Percentiles rank a stretch among this genome's conserved stretches.
Evolutionary conservation across 2,797 vertebrate genomes (phyloP).

Genomic region (Pseudochirops cupreus): DNA sequence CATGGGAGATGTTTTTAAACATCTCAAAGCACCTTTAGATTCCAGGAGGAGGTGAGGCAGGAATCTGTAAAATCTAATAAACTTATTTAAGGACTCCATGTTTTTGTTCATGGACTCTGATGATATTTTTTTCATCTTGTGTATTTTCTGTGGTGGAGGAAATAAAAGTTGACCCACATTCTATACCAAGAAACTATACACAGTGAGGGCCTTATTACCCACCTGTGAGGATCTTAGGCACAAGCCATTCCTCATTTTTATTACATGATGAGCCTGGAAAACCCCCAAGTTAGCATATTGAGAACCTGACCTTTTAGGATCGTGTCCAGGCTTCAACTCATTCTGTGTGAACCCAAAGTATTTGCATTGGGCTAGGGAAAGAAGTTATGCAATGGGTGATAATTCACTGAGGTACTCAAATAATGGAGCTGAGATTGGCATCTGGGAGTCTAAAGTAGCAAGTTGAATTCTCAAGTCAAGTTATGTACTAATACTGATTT

Average conservation of each 20-base stretch:
- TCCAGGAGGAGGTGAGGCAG: neutral
- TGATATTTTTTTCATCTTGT: neutral
- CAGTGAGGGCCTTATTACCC: neutral
- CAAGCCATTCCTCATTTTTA: neutral
- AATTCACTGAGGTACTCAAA: neutral
- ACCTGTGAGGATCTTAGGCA: neutral
- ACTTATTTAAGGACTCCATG: neutral
- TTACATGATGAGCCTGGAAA: neutral
- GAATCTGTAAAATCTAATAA: neutral
- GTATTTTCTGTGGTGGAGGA: neutral
- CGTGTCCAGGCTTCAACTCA: neutral
- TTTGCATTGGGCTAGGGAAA: neutral
- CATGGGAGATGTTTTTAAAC: neutral
- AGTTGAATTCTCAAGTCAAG: neutral
- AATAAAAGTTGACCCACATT: neutral
- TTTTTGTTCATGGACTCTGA: neutral
- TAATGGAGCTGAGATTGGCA: neutral
- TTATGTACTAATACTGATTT: neutral
- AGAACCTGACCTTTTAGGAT: neutral
- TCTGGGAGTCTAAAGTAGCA: constrained; percentile 7
- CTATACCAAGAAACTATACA: neutral
- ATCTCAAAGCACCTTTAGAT: neutral
- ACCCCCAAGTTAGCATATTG: neutral
- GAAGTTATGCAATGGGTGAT: neutral
- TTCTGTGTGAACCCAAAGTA: neutral